Conservation (phyloP, 2,888 invertebrate genomes). For the Pedicia rivosa region DNA sequence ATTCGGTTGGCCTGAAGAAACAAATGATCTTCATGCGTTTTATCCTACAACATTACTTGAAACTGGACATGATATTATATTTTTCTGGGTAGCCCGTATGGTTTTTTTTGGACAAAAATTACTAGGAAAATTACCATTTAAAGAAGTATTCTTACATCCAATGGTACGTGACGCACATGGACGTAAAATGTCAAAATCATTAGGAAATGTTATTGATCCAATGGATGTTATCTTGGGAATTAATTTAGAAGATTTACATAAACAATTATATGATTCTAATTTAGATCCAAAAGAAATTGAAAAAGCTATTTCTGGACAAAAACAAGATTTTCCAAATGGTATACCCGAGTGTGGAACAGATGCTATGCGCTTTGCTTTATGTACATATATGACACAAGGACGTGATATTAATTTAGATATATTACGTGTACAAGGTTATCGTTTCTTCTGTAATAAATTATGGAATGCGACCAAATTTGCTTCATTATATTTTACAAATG, state of each 20-base stretch:
- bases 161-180: conserved; percentile 97
- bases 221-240: conserved; percentile 87
- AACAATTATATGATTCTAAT: conserved; percentile 59
- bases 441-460: conserved; percentile 95
- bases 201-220: conserved; percentile 97
- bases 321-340: conserved; percentile 70
- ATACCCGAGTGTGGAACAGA: conserved; percentile 79
- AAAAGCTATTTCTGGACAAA: conserved; percentile 56
- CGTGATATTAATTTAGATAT: conserved; percentile 95
- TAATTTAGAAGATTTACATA: conserved; percentile 60
- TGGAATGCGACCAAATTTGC: conserved; percentile 98
- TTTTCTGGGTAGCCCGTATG: conserved; percentile 99
- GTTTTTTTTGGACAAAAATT: conserved; percentile 90
- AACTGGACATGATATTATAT: conserved; percentile 94
- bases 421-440: conserved; percentile 78
- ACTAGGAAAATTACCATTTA: conserved; percentile 82
- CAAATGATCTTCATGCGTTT: conserved; percentile 52
- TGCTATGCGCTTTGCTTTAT: conserved; percentile 59
- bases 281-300: conserved; percentile 71
- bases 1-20: conserved; percentile 91
- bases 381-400: conserved; percentile 76
- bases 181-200: conserved; percentile 96
- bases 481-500: conserved; percentile 48
- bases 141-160: conserved; percentile 86
- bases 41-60: conserved; percentile 89